Evolutionary conservation across 2,797 vertebrate genomes (phyloP), one percentile per base, ranked within the genome.

Genomic region (Rhinoraja longicauda): DNA sequence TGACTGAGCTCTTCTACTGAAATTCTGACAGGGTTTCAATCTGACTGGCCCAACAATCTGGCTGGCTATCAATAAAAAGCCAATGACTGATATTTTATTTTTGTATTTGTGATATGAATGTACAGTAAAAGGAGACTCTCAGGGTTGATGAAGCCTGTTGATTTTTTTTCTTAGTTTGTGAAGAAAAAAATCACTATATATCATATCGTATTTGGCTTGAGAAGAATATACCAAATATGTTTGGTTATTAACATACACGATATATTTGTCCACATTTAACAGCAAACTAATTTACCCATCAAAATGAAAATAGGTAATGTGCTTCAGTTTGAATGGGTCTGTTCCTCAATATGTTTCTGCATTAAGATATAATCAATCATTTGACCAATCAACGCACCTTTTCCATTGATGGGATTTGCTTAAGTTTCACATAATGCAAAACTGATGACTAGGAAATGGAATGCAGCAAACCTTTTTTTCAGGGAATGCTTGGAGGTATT

Each of bases 21-120:
- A 92, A 92, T 92, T 92, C 39, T 92, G 90, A 70, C 90, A 57
- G 36, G 70, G 70, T 75, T 92, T 92, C 67, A 57, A 92, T 92
- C 72, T 72, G 64, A 72, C 88, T 91, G 67, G 70, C 70, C 94
- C 95, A 93, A 93, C 93, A 93, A 93, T 94, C 95, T 94, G 95
- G 95, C 94, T 95, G 95, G 94, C 90, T 93, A 73, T 93, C 94
- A 94, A 95, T 95, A 94, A 94, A 94, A 95, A 95, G 95, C 95
- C 96, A 94, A 95, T 96, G 95, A 95, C 94, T 94, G 95, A 96
- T 95, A 96, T 95, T 96, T 96, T 96, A 97, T 97, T 97, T 97
- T 95, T 97, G 97, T 97, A 96, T 97, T 96, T 97, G 96, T 97
- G 96, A 98, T 96, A 96, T 98, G 97, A 98, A 98, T 98, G 97